Conservation (phyloP, 2,797 vertebrate species). For the Okamejei kenojei region DNA sequence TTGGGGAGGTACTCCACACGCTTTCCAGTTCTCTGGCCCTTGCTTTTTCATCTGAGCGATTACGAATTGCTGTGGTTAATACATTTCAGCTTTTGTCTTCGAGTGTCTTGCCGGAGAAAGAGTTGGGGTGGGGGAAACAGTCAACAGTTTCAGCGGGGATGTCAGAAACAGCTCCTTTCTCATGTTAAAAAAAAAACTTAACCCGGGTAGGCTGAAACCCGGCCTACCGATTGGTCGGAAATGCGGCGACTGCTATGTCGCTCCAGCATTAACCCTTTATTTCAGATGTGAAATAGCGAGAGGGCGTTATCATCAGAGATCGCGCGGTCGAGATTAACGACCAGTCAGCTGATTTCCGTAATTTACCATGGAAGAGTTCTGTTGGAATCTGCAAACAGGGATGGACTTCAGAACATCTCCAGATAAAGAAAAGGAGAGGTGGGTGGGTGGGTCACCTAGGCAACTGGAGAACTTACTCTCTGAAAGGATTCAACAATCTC, state of each 20-base stretch:
- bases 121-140: conserved; percentile 57
- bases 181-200: conserved; percentile 52
- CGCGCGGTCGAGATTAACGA: background rate
- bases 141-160: conserved; percentile 65
- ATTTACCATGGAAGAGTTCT: background rate
- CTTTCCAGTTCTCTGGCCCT: conserved; percentile 66
- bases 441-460: no score
- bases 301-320: background rate
- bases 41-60: conserved; percentile 69
- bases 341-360: background rate
- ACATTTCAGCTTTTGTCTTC: conserved; percentile 72
- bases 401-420: background rate
- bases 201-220: conserved; percentile 51
- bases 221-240: conserved; percentile 42
- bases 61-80: conserved; percentile 76
- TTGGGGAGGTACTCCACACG: conserved; percentile 60
- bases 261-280: background rate
- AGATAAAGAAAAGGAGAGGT: background rate
- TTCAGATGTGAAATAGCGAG: no score
- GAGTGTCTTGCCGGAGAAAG: conserved; percentile 55
- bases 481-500: no score
- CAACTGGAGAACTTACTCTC: no score
- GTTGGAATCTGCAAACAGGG: background rate
- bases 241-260: no score
- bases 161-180: conserved; percentile 53